Evolutionary conservation across 2,888 invertebrate genomes (phyloP).

Genomic region (Cecidostiba fungosa): DNA sequence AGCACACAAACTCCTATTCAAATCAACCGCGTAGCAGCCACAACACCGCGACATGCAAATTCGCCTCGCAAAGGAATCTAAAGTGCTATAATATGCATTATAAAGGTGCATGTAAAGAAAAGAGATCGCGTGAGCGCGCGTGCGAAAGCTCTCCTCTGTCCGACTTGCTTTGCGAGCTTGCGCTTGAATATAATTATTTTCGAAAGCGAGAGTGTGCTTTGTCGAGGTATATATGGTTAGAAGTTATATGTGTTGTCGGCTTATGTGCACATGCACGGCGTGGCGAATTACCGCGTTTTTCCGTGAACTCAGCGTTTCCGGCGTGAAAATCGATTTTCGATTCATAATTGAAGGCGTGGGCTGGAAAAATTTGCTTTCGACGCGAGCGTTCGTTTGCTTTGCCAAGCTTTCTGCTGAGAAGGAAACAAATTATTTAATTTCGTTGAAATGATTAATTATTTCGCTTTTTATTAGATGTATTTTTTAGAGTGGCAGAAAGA

Average conservation of each 20-base stretch:
- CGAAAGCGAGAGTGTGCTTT: conserved; percentile 26
- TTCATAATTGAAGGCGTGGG: conserved; percentile 18
- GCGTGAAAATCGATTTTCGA: conserved; percentile 31
- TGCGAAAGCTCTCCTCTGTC: background rate
- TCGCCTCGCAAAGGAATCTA: background rate
- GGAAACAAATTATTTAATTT: too few relatives aligned
- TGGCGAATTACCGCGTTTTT: background rate
- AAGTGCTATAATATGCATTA: background rate
- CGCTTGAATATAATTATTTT: background rate
- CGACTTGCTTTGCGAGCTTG: background rate
- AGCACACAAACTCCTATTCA: background rate
- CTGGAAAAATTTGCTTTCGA: background rate
- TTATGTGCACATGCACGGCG: too few relatives aligned
- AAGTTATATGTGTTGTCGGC: background rate
- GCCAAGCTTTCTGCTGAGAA: background rate
- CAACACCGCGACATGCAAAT: background rate
- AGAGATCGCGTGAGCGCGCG: background rate
- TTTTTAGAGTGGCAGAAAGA: too few relatives aligned
- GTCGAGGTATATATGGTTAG: background rate
- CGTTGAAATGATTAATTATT: too few relatives aligned
- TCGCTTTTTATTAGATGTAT: too few relatives aligned
- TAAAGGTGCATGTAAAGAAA: background rate
- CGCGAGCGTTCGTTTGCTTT: background rate
- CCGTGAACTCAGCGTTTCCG: background rate
- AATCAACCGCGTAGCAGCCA: too few relatives aligned